phyloP scores from a whole-genome alignment of 2,888 invertebrate species.

The Acanthosepion esculentum region DNA sequence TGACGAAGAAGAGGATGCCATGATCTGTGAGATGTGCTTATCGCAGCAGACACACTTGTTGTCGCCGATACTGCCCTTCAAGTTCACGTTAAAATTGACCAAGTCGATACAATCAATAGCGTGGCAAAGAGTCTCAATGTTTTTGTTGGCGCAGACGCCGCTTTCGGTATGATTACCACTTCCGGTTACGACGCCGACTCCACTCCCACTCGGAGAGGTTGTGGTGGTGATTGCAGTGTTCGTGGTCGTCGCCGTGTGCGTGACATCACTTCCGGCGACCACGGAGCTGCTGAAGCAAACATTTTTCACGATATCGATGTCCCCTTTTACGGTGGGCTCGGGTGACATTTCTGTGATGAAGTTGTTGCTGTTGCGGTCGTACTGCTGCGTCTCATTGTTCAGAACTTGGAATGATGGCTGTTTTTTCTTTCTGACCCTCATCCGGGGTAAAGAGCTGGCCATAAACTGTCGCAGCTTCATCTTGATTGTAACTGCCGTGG shows the following conservation, averaged over 20 bases:
- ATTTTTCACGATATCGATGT: constrained; percentile 48
- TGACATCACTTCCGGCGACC: constrained; percentile 14
- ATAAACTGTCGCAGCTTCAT: constrained; percentile 69
- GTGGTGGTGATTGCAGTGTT: constrained; percentile 2
- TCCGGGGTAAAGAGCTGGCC: constrained; percentile 64
- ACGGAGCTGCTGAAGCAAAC: constrained; percentile 36
- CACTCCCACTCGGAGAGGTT: neutral
- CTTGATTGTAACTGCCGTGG: constrained; percentile 49
- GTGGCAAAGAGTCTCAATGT: neutral
- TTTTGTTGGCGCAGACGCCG: neutral
- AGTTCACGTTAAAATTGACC: constrained; percentile 47
- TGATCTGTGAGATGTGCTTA: constrained; percentile 43
- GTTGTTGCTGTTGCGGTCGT: constrained; percentile 50
- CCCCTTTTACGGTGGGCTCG: constrained; percentile 24
- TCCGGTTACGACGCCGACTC: neutral
- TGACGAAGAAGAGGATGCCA: constrained; percentile 42
- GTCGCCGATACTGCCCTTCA: neutral
- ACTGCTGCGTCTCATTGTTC: constrained; percentile 49
- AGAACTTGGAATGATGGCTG: constrained; percentile 49
- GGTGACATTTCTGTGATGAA: constrained; percentile 41
- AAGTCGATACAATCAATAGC: neutral
- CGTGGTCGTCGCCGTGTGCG: neutral
- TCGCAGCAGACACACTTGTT: constrained; percentile 44
- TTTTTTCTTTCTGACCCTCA: constrained; percentile 65
- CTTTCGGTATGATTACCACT: neutral